Percentiles rank a stretch among this genome's conserved stretches.
These are phyloP conservation scores for Penaeus indicus DNA, from an alignment of 1,140 invertebrate species.

Conservation along the genomic window DNA sequence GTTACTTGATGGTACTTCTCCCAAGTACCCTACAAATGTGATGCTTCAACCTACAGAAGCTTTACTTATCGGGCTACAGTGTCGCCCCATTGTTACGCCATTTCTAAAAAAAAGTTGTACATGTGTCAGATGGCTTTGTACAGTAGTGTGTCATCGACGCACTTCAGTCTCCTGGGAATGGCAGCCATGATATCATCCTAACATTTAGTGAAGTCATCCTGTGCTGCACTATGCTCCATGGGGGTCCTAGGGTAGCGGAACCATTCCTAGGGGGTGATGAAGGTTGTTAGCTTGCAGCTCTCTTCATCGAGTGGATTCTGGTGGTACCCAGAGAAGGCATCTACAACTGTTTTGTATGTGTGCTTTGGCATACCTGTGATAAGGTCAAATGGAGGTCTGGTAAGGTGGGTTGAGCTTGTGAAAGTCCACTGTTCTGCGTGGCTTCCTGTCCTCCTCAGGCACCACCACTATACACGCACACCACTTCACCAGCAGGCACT, in stretches of 20 bases:
- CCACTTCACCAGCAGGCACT: constrained; percentile 40
- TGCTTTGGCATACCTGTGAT: constrained; percentile 5
- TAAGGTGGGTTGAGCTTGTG: constrained; percentile 46
- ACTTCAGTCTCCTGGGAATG: constrained; percentile 29
- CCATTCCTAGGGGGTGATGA: constrained; percentile 33
- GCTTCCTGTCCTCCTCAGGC: constrained; percentile 2
- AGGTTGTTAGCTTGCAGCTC: constrained; percentile 37
- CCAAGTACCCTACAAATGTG: too few relatives aligned
- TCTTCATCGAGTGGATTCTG: constrained; percentile 28
- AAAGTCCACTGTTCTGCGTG: constrained; percentile 23
- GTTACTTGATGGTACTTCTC: too few relatives aligned
- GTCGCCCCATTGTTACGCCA: too few relatives aligned
- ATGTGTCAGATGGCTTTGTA: too few relatives aligned
- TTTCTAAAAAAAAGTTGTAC: too few relatives aligned
- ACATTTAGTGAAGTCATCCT: constrained; percentile 42
- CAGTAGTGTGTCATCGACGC: constrained; percentile 30
- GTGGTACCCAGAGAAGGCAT: constrained; percentile 41
- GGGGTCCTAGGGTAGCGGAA: constrained; percentile 26
- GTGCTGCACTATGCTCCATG: constrained; percentile 39
- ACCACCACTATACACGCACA: constrained; percentile 48
- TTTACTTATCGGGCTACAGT: too few relatives aligned
- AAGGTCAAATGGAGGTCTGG: constrained; percentile 38
- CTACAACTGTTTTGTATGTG: constrained; percentile 33
- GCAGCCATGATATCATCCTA: constrained; percentile 30
- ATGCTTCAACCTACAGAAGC: too few relatives aligned